Evolutionary conservation across 2,113 vertebrate genomes (phyloP).

Genomic region (Sylvia atricapilla): DNA sequence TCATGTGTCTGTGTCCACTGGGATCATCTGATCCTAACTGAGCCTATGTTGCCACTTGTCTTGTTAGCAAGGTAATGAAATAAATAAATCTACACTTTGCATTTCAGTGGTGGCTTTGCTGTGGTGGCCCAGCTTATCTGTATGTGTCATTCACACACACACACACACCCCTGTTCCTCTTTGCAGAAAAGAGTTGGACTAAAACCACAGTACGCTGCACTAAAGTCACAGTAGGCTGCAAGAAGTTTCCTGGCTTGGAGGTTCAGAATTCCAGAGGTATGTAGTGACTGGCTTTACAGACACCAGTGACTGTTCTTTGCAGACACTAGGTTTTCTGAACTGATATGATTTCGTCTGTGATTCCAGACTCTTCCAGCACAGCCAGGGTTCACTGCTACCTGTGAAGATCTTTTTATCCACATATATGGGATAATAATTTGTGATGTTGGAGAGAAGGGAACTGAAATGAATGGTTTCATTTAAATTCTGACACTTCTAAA

Average conservation of each 20-base stretch:
- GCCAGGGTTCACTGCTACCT: background rate
- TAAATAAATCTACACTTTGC: background rate
- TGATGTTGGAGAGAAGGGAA: background rate
- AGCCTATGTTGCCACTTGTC: no score
- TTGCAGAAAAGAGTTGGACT: background rate
- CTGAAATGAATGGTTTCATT: background rate
- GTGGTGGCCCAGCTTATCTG: background rate
- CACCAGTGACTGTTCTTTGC: background rate
- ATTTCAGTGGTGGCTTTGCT: accelerated
- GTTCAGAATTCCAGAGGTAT: background rate
- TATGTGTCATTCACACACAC: background rate
- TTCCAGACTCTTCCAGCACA: background rate
- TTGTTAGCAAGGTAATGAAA: background rate
- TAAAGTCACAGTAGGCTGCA: background rate
- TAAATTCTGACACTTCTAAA: background rate
- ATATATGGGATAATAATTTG: background rate
- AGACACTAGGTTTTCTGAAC: background rate
- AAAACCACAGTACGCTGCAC: background rate
- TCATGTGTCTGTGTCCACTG: background rate
- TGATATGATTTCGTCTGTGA: background rate
- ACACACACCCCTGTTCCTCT: background rate
- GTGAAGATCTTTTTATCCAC: background rate
- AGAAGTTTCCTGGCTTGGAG: background rate
- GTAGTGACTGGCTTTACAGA: background rate
- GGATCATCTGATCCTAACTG: background rate